Evolutionary conservation across 2,113 vertebrate species (phyloP).

Genomic region (Halichoerus grypus): DNA sequence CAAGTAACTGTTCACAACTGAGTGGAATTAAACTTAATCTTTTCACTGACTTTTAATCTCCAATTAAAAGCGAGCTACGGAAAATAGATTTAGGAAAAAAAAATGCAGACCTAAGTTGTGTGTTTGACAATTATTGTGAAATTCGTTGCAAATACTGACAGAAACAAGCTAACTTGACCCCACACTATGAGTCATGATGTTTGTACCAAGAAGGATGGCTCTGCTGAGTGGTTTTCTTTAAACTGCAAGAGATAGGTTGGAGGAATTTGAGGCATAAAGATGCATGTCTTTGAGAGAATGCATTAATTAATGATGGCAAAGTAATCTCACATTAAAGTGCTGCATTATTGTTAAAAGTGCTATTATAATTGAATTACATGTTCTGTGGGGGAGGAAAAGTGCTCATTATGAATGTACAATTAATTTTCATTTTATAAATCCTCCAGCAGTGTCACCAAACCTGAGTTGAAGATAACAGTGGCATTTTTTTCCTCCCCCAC

Average conservation of each 20-base stretch:
- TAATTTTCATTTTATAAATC: neutral
- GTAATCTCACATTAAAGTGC: neutral
- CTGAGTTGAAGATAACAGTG: neutral
- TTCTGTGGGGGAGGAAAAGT: neutral
- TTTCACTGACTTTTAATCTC: constrained; percentile 29
- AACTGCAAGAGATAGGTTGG: neutral
- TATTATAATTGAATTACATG: constrained; percentile 59
- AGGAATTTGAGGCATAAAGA: neutral
- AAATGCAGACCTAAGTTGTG: neutral
- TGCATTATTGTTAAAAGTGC: constrained; percentile 28
- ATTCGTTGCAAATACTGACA: neutral
- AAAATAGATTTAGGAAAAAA: constrained; percentile 6
- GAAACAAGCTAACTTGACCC: neutral
- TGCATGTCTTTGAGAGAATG: neutral
- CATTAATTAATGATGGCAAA: constrained; percentile 51
- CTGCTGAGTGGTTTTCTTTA: neutral
- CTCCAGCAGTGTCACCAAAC: neutral
- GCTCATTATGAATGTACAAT: neutral
- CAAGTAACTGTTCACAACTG: neutral
- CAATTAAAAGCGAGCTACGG: constrained; percentile 15
- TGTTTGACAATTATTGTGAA: neutral
- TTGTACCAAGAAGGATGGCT: neutral
- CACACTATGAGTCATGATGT: neutral
- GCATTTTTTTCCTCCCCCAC: neutral
- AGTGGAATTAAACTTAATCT: constrained; percentile 45